These are phyloP conservation scores for Drosophila atroscutellata DNA, from an alignment of 2,888 invertebrate genomes.

Conservation along the genomic window DNA sequence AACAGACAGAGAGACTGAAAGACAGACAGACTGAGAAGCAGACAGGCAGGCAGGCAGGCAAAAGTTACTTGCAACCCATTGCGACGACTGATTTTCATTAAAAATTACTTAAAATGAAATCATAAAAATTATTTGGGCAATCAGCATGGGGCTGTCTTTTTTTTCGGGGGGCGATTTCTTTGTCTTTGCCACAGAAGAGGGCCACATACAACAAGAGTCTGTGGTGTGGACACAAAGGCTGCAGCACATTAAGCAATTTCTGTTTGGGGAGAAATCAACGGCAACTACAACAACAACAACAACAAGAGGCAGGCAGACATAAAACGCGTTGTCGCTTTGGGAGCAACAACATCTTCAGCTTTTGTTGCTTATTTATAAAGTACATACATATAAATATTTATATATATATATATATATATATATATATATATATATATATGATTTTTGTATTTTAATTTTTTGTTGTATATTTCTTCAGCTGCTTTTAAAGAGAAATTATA, in stretches of 20 bases:
- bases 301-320: slow-evolving; percentile 12
- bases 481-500: slow-evolving; percentile 82
- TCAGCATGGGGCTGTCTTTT: slow-evolving; percentile 57
- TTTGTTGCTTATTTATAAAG: slow-evolving; percentile 65
- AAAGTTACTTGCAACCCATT: slow-evolving; percentile 34
- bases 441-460: slow-evolving; percentile 15
- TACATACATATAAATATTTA: slow-evolving; percentile 24
- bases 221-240: slow-evolving; percentile 59
- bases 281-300: slow-evolving; percentile 19
- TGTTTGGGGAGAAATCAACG: slow-evolving; percentile 56
- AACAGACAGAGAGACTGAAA: background rate
- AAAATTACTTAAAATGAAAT: slow-evolving; percentile 83
- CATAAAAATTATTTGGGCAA: slow-evolving; percentile 70
- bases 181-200: slow-evolving; percentile 48
- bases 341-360: slow-evolving; percentile 68
- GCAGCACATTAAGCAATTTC: slow-evolving; percentile 70
- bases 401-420: slow-evolving; percentile 11
- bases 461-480: slow-evolving; percentile 21
- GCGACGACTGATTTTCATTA: slow-evolving; percentile 79
- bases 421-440: slow-evolving; percentile 7
- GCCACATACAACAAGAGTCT: background rate
- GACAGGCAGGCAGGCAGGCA: slow-evolving; percentile 1
- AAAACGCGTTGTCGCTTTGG: slow-evolving; percentile 30
- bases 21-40: background rate
- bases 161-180: slow-evolving; percentile 20